phyloP scores from a whole-genome alignment of 1,140 invertebrate genomes.

The Macrocentrus cingulum region DNA sequence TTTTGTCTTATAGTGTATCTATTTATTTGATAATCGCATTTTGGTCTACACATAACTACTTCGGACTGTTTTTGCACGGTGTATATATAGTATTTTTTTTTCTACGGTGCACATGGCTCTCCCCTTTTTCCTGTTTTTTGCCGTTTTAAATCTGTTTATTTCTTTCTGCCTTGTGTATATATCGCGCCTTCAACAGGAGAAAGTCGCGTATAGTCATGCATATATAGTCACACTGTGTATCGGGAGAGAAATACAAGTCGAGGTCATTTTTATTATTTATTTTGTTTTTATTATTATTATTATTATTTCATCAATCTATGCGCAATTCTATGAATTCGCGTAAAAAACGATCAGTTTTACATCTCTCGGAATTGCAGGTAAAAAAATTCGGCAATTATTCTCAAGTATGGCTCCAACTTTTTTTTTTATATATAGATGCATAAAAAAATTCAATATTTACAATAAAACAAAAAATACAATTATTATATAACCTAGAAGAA shows the following conservation, averaged over 20 bases:
- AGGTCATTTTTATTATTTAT: slow-evolving; percentile 4
- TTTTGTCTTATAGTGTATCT: slow-evolving; percentile 1
- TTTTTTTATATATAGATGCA: background rate
- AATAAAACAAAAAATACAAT: too few species aligned
- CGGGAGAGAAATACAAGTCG: background rate
- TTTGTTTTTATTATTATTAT: slow-evolving; percentile 2
- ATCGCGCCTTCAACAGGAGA: slow-evolving; percentile 7
- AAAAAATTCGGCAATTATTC: too few species aligned
- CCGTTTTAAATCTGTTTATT: background rate
- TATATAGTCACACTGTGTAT: background rate
- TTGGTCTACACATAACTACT: slow-evolving; percentile 17
- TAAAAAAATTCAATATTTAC: too few species aligned
- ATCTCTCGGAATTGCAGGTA: too few species aligned
- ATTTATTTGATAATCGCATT: slow-evolving; percentile 24
- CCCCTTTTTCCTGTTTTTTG: slow-evolving; percentile 1
- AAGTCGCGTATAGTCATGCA: slow-evolving; percentile 10
- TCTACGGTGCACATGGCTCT: slow-evolving; percentile 18
- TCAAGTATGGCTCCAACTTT: background rate
- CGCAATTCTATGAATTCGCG: slow-evolving; percentile 12
- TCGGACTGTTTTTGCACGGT: slow-evolving; percentile 7
- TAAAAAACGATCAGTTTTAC: slow-evolving; percentile 17
- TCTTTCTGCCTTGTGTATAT: too few species aligned
- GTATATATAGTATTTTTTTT: slow-evolving; percentile 22
- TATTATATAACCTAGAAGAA: too few species aligned
- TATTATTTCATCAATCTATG: slow-evolving; percentile 14